phyloP scores from a whole-genome alignment of 2,113 vertebrate genomes.

The Microcebus murinus region DNA sequence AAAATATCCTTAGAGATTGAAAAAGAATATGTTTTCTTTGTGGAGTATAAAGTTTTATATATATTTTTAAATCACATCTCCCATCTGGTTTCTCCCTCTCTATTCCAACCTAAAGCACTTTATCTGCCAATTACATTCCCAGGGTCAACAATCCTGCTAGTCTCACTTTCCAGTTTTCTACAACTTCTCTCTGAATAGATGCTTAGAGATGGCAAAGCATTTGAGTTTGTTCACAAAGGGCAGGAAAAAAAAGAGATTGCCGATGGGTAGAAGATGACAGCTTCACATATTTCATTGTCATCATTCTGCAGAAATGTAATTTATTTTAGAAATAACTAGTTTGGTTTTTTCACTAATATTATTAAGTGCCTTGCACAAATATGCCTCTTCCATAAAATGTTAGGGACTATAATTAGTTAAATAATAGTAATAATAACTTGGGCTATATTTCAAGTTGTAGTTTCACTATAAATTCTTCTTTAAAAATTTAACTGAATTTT shows the following conservation, averaged over 20 bases:
- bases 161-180: constrained; percentile 12
- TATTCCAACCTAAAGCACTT: not conserved
- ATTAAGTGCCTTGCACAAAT: not conserved
- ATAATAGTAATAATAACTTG: not conserved
- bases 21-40: not conserved
- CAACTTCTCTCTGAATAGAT: not conserved
- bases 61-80: not conserved
- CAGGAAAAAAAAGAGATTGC: not conserved
- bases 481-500: not conserved
- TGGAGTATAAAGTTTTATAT: not conserved
- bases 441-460: not conserved
- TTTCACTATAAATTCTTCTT: not conserved
- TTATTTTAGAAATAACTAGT: not conserved
- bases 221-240: too few relatives aligned
- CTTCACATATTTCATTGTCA: not conserved
- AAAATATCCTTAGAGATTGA: not conserved
- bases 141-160: not conserved
- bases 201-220: not conserved
- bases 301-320: not conserved
- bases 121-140: not conserved
- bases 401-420: not conserved
- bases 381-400: not conserved
- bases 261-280: not conserved
- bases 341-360: not conserved
- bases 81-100: not conserved